These are phyloP conservation scores for Archegozetes longisetosus DNA, from an alignment of 1,140 invertebrate species.

Conservation along the genomic window DNA sequence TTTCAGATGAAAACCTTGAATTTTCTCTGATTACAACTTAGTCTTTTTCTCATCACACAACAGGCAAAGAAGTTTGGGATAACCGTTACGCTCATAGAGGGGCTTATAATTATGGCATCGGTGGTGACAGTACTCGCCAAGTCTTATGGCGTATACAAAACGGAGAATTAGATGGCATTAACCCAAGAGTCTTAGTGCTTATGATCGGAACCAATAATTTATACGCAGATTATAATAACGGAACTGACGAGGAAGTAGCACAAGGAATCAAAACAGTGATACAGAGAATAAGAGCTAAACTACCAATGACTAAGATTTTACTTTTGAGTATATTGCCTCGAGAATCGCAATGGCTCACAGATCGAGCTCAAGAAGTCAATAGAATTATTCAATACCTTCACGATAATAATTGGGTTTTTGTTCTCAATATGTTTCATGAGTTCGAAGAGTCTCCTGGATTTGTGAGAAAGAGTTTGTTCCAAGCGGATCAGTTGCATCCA, in stretches of 20 bases:
- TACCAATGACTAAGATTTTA: constrained; percentile 1
- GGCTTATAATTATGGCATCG: constrained; percentile 6
- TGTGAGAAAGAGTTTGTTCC: background rate
- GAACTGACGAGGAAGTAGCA: background rate
- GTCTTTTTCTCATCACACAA: too few relatives aligned
- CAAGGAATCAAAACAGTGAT: background rate
- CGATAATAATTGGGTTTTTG: background rate
- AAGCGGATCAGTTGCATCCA: background rate
- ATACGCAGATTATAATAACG: background rate
- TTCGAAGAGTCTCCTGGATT: background rate
- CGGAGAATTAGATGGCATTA: constrained; percentile 1
- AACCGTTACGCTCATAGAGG: background rate
- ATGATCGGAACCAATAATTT: constrained; percentile 1
- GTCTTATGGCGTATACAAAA: constrained; percentile 2
- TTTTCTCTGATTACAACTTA: too few relatives aligned
- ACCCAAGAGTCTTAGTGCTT: background rate
- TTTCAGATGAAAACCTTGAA: too few relatives aligned
- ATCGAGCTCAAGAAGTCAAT: background rate
- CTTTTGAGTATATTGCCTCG: constrained; percentile 6
- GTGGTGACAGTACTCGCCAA: constrained; percentile 5
- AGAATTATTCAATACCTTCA: background rate
- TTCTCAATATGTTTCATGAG: background rate
- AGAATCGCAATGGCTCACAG: background rate
- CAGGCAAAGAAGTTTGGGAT: constrained; percentile 1
- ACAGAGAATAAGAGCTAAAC: background rate